These are phyloP conservation scores for Drosophila suboccidentalis DNA, from an alignment of 2,888 invertebrate genomes.

Conservation along the genomic window DNA sequence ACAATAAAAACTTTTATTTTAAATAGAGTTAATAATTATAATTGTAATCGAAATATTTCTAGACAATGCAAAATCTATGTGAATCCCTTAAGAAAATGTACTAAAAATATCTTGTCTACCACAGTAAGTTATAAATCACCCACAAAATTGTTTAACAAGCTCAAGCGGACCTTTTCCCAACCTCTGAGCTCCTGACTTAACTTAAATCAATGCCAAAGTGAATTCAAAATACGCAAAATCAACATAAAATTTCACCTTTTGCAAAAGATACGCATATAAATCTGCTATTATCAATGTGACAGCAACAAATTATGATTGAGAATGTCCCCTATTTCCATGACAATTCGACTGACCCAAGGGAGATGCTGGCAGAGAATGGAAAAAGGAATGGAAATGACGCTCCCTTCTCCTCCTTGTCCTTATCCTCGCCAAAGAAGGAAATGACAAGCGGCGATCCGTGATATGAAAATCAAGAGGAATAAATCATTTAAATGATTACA, in stretches of 20 bases:
- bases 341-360: constrained; percentile 35
- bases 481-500: constrained; percentile 82
- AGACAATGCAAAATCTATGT: neutral
- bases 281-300: constrained; percentile 81
- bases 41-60: neutral
- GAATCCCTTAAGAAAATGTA: neutral
- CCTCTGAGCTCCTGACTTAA: constrained; percentile 14
- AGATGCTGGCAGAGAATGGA: constrained; percentile 8
- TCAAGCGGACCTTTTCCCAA: neutral
- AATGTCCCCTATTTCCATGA: constrained; percentile 55
- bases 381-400: constrained; percentile 26
- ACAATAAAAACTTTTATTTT: neutral
- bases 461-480: constrained; percentile 81
- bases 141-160: neutral
- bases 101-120: neutral
- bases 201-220: constrained; percentile 7
- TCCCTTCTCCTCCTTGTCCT: neutral
- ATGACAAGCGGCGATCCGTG: constrained; percentile 65
- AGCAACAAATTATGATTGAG: constrained; percentile 82
- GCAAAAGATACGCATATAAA: constrained; percentile 70
- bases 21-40: neutral
- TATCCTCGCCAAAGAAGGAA: neutral
- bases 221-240: constrained; percentile 24
- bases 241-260: constrained; percentile 67
- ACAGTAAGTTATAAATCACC: neutral